Evolutionary conservation across 2,797 vertebrate genomes (phyloP).

Genomic region (Enteromius viviparus): DNA sequence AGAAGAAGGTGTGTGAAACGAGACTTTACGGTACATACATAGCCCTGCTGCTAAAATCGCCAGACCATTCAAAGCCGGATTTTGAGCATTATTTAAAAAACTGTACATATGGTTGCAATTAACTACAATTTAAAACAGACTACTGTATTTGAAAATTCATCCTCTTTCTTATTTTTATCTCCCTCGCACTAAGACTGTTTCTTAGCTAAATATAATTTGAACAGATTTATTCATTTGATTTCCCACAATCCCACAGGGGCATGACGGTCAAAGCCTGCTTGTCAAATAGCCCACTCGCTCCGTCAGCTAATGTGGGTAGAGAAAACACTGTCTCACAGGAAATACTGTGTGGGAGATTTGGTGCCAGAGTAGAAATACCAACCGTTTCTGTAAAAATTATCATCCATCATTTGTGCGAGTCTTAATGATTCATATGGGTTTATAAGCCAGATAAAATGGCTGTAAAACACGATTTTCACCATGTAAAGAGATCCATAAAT

Average conservation of each 20-base stretch:
- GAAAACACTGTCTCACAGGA: conserved; percentile 22
- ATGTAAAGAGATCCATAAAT: conserved; percentile 14
- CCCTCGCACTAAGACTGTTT: background rate
- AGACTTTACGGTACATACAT: conserved; percentile 46
- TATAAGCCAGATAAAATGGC: conserved; percentile 29
- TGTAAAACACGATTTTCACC: conserved; percentile 25
- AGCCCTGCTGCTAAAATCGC: conserved; percentile 28
- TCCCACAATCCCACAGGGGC: conserved; percentile 9
- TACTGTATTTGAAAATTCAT: background rate
- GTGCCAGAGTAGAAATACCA: conserved; percentile 16
- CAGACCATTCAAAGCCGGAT: conserved; percentile 20
- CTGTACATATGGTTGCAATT: background rate
- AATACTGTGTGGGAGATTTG: conserved; percentile 27
- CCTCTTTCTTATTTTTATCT: background rate
- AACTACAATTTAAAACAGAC: background rate
- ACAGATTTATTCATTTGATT: conserved; percentile 28
- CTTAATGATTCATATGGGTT: conserved; percentile 13
- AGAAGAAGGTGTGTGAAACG: conserved; percentile 55
- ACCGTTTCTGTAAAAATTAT: conserved; percentile 16
- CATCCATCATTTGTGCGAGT: conserved; percentile 6
- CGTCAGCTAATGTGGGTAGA: conserved; percentile 33
- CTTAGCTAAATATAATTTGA: conserved; percentile 13
- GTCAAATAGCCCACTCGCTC: conserved; percentile 32
- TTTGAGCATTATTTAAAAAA: conserved; percentile 14
- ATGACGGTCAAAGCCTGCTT: conserved; percentile 22